Conservation (phyloP, 2,888 invertebrate species). For the Metallyticus violacea region DNA sequence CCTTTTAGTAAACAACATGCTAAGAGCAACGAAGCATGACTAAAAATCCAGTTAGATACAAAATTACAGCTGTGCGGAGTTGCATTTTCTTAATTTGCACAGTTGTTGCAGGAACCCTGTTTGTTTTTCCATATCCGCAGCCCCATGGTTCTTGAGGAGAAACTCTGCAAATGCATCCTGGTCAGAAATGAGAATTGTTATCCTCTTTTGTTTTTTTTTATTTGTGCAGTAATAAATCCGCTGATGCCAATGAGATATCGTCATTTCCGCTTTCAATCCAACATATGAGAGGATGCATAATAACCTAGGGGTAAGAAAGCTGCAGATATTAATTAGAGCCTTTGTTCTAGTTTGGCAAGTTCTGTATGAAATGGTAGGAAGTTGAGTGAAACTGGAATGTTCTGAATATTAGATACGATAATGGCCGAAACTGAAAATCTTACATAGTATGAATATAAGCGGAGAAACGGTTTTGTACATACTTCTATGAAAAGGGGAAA, state of each 20-base stretch:
- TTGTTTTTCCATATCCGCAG: not conserved
- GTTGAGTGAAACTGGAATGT: not conserved
- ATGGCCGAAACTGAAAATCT: too few relatives aligned
- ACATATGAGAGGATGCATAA: not conserved
- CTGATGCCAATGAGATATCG: not conserved
- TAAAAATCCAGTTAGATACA: too few relatives aligned
- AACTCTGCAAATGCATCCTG: not conserved
- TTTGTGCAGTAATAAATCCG: not conserved
- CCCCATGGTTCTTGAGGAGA: not conserved
- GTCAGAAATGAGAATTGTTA: not conserved
- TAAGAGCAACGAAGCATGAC: too few relatives aligned
- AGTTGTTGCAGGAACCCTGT: too few relatives aligned
- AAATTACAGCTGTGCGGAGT: too few relatives aligned
- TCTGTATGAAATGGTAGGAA: not conserved
- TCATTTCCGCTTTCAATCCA: not conserved
- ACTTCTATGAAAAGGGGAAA: too few relatives aligned
- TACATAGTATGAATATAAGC: too few relatives aligned
- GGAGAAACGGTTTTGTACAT: too few relatives aligned
- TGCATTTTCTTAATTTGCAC: too few relatives aligned
- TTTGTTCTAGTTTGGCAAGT: not conserved
- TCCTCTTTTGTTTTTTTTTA: too few relatives aligned
- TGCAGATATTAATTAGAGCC: not conserved
- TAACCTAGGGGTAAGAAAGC: not conserved
- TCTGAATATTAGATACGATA: not conserved
- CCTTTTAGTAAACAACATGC: too few relatives aligned